Evolutionary conservation across 2,113 vertebrate genomes (phyloP).

Genomic region (Tympanuchus pallidicinctus): DNA sequence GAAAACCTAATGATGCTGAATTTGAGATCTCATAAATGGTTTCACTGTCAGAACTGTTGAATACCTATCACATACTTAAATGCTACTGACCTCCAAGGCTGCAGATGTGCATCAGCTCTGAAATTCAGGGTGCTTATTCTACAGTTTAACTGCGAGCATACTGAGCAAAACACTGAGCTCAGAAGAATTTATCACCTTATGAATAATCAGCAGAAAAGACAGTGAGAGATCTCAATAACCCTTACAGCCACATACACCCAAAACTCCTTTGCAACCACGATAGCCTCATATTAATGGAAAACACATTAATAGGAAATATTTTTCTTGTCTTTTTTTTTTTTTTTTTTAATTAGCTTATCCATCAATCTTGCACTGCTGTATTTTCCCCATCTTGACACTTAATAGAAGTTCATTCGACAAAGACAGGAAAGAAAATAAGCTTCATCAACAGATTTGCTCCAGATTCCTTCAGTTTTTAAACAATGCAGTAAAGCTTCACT

Average conservation of each 20-base stretch:
- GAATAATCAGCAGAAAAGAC: not conserved
- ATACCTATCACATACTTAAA: not conserved
- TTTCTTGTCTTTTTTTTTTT: not conserved
- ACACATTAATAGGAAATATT: not conserved
- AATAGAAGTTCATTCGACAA: constrained; percentile 7
- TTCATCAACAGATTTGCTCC: not conserved
- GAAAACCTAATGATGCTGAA: not conserved
- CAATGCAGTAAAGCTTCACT: not conserved
- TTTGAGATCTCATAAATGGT: not conserved
- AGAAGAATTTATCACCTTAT: not conserved
- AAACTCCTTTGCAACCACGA: not conserved
- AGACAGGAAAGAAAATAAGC: constrained; percentile 12
- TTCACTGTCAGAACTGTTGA: not conserved
- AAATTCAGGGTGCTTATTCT: not conserved
- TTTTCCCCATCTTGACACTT: constrained; percentile 43
- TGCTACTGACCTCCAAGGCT: not conserved
- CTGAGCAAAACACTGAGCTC: not conserved
- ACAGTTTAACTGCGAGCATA: not conserved
- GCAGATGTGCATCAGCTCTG: not conserved
- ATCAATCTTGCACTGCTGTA: constrained; percentile 19
- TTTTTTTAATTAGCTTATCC: not conserved
- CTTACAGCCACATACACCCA: not conserved
- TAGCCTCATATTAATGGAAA: not conserved
- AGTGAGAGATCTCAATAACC: not conserved
- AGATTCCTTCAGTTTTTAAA: constrained; percentile 27